These are phyloP conservation scores for Drosophila saltans DNA, from an alignment of 1,140 invertebrate species.

Conservation along the genomic window DNA sequence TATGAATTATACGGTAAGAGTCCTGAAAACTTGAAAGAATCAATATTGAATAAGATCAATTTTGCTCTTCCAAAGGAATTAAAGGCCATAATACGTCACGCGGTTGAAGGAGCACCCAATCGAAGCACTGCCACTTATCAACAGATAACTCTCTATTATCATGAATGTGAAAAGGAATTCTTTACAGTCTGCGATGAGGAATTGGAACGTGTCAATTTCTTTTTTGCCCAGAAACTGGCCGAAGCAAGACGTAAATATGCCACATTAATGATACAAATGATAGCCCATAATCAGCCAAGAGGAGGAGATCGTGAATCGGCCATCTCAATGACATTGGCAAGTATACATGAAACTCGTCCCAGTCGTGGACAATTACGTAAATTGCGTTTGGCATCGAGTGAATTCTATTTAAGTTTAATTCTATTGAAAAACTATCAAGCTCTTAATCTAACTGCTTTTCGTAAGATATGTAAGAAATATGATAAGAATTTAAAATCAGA, in stretches of 20 bases:
- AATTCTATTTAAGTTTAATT: constrained; percentile 98
- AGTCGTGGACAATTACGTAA: neutral
- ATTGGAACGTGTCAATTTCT: constrained; percentile 96
- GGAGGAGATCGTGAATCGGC: neutral
- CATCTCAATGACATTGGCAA: neutral
- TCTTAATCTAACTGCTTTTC: constrained; percentile 98
- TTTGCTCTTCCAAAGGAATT: constrained; percentile 36
- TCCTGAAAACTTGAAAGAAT: neutral
- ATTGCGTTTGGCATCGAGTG: constrained; percentile 94
- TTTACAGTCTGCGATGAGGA: constrained; percentile 96
- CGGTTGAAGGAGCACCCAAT: constrained; percentile 36
- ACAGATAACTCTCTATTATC: constrained; percentile 85
- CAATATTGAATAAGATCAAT: too few species aligned
- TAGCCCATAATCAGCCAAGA: neutral
- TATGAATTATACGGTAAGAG: constrained; percentile 58
- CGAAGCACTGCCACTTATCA: neutral
- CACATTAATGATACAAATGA: constrained; percentile 21
- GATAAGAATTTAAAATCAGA: constrained; percentile 88
- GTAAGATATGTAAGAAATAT: constrained; percentile 99
- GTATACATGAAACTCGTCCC: neutral
- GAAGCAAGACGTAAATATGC: constrained; percentile 88
- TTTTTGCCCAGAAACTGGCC: constrained; percentile 97
- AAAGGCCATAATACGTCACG: constrained; percentile 44
- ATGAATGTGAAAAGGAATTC: constrained; percentile 96
- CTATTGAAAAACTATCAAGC: constrained; percentile 95